Conservation (phyloP, 2,113 vertebrate genomes). For the Mugil cephalus region DNA sequence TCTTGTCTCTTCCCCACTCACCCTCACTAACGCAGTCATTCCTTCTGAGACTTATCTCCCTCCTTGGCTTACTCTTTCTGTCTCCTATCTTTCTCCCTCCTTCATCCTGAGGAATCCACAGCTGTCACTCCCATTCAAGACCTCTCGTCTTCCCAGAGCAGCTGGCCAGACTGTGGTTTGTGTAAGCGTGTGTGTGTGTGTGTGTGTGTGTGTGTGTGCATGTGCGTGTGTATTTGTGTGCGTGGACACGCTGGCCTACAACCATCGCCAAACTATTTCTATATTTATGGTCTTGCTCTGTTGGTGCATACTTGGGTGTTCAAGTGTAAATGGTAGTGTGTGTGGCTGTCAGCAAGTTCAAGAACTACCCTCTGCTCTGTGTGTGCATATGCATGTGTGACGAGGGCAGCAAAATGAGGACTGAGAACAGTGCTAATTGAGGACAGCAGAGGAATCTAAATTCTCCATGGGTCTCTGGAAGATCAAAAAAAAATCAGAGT, state of each 20-base stretch:
- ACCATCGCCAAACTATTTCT: conserved; percentile 69
- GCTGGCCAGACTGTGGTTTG: conserved; percentile 63
- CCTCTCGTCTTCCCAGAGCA: conserved; percentile 67
- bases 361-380: conserved; percentile 19
- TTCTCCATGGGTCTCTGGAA: conserved; percentile 30
- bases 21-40: conserved; percentile 8
- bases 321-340: conserved; percentile 60
- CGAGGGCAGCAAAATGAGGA: conserved; percentile 6
- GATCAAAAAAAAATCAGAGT: too few relatives aligned
- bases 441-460: conserved; percentile 49
- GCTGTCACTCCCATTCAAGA: conserved; percentile 78
- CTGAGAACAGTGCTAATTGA: conserved; percentile 45
- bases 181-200: conserved; percentile 14
- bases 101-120: conserved; percentile 76
- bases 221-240: conserved; percentile 34
- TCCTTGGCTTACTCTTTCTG: conserved; percentile 24
- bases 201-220: conserved; percentile 16
- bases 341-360: conserved; percentile 60
- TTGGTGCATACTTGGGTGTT: conserved; percentile 55
- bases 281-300: conserved; percentile 63
- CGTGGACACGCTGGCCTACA: conserved; percentile 50
- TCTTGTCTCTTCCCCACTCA: neutral
- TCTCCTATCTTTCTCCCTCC: conserved; percentile 48
- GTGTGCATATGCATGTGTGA: conserved; percentile 9
- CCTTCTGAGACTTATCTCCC: conserved; percentile 23